Base-by-base conservation (phyloP, 1,140 invertebrate genomes). In the Dendroctonus ponderosae region DNA sequence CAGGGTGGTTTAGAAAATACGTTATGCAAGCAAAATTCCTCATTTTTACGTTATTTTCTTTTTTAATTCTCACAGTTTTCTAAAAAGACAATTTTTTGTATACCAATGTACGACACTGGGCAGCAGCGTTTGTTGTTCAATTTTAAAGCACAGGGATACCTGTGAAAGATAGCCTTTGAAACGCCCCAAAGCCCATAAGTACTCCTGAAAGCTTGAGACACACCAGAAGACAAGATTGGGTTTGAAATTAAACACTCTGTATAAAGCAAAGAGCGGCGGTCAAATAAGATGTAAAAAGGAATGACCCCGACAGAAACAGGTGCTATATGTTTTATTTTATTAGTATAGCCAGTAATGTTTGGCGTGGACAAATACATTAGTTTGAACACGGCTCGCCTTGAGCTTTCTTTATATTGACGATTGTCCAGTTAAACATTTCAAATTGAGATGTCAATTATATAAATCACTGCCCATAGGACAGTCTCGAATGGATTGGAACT, bases 201-300 rank as follows among this genome's bases (percentile, higher is more conserved):
- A 26, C 26, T 26, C 26, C 26, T 26, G 26, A 26, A 26, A 26
- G 3, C 26, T 26, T 26, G 26, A 26, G 3, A 3, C 9, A 46
- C 4, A 46, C 44, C 44, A 46, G 12, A 9, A 46, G 44, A 46
- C 9, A 46, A 46, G 44, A 11, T 46, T 46, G 12, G 4, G 12
- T 46, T 9, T 14, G 9, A 9, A 46, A 46, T 52, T 40, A 49
- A 5, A 50, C 49, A 42, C 39, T n/a, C 48, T 41, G 52, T 43
- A 63, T 56, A 63, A 54, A 63, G 42, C 51, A 63, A 63, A 63
- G 43, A 63, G 40, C 43, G 62, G 62, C 62, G 62, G 62, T 42
- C 62, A 63, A 63, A 63, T 63, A 63, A 56, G 51, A 63, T 63
- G 62, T 63, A 63, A 63, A 63, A 63, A 63, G 62, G 62, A 63